These are phyloP conservation scores for Drosophila infuscata DNA, from an alignment of 2,888 invertebrate species.

Conservation along the genomic window DNA sequence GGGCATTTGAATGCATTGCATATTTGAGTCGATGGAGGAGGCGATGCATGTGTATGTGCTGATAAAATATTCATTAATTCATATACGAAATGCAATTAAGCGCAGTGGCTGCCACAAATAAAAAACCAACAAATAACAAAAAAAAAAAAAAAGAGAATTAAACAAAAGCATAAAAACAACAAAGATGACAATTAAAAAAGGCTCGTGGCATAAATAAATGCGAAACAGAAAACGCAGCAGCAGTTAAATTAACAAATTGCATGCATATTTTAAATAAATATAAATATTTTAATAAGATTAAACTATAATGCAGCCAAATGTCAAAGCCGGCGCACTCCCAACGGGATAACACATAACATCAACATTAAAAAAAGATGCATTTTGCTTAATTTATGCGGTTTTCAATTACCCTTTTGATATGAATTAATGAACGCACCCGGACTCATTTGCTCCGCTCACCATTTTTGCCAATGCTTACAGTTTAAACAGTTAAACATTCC, in stretches of 20 bases:
- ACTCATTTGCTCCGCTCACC: conserved; percentile 8
- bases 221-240: conserved; percentile 73
- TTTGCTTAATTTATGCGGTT: conserved; percentile 77
- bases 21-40: conserved; percentile 47
- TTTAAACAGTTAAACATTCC: conserved; percentile 60
- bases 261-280: conserved; percentile 81
- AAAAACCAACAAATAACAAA: conserved; percentile 43
- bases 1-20: conserved; percentile 45
- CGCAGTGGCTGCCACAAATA: conserved; percentile 73
- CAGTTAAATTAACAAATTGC: conserved; percentile 83
- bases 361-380: conserved; percentile 41
- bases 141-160: conserved; percentile 27
- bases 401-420: conserved; percentile 79
- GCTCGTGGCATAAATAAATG: conserved; percentile 68
- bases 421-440: conserved; percentile 69
- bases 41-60: conserved; percentile 47
- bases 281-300: conserved; percentile 82
- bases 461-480: conserved; percentile 42
- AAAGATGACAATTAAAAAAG: conserved; percentile 52
- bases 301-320: conserved; percentile 80
- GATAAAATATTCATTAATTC: conserved; percentile 82
- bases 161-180: conserved; percentile 23
- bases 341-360: conserved; percentile 36
- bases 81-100: conserved; percentile 82
- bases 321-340: conserved; percentile 76